Base-by-base conservation (phyloP, 2,797 vertebrate genomes). In the Hirundo rustica region DNA sequence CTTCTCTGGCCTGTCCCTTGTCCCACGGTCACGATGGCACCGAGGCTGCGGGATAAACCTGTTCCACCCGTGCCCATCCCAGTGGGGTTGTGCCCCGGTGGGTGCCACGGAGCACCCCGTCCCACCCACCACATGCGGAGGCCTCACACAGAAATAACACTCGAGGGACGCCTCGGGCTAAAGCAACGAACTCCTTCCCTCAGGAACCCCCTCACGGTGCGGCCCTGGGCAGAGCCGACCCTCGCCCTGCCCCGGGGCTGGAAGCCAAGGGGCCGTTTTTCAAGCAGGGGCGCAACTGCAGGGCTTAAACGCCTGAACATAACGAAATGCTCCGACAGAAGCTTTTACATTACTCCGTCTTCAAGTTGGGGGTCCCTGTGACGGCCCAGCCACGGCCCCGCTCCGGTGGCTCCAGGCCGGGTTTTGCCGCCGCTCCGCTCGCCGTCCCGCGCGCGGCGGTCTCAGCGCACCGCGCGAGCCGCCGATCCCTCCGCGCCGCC, bases 391-490 rank as follows among this genome's bases (percentile, higher is more conserved):
- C 42, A 0, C 10, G 3, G 7, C 16, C 12, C 85, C 80, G 18
- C n/a, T 79, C 65, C 47, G 9, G 0, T 0, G 0, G 0, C 0
- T 47, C 85, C 94, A 5, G 0, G 2, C 85, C 96, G 5, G 58
- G 27, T 65, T 83, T 95, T 81, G 1, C 17, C 7, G 11, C 8
- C 42, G 6, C 88, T 2, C 25, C 51, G 13, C 51, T 7, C 60
- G 8, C 38, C 18, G 11, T 22, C 66, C 84, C 66, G 55, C 74
- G 50, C 74, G 74, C 57, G 23, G 13, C 36, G 0, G 5, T 1
- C 40, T 0, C 29, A 74, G 40, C 0, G 4, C 61, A 30, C 60
- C 11, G 0, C 23, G 13, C 45, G 9, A 4, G 1, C 4, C 2
- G 1, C 9, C 25, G 4, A 27, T 16, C 10, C 86, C 22, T 89